phyloP scores from a whole-genome alignment of 2,888 invertebrate species.

The Cremastobaeus sp. region DNA sequence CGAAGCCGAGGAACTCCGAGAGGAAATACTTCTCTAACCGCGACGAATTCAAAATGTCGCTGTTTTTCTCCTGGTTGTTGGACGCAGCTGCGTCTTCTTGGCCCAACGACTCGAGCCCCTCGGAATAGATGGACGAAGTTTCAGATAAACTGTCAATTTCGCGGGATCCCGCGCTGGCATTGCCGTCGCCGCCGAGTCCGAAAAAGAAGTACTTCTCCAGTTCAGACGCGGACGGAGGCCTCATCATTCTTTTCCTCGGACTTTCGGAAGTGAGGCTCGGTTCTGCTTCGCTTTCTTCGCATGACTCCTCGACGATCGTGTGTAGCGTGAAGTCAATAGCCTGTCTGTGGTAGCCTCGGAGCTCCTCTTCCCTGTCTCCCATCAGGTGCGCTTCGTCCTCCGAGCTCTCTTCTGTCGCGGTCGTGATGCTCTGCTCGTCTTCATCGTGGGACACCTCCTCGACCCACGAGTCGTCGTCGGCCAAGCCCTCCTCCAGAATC shows the following conservation, averaged over 20 bases:
- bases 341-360: constrained; percentile 89
- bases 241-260: constrained; percentile 81
- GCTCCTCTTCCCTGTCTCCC: constrained; percentile 87
- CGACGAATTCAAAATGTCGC: constrained; percentile 83
- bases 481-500: constrained; percentile 90
- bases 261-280: constrained; percentile 76
- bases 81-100: constrained; percentile 78
- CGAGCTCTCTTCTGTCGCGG: constrained; percentile 84
- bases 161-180: constrained; percentile 78
- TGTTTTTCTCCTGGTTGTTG: constrained; percentile 80
- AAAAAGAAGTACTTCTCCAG: constrained; percentile 95
- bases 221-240: constrained; percentile 88
- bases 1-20: constrained; percentile 90
- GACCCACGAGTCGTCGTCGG: constrained; percentile 95
- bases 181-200: constrained; percentile 88
- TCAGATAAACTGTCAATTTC: constrained; percentile 83
- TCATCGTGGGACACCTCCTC: constrained; percentile 91
- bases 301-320: constrained; percentile 95
- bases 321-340: constrained; percentile 93
- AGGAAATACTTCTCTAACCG: constrained; percentile 93
- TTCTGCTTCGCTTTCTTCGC: constrained; percentile 94
- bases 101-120: constrained; percentile 86
- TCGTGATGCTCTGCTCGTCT: constrained; percentile 82
- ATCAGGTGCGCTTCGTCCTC: constrained; percentile 81
- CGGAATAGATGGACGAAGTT: constrained; percentile 91